These are phyloP conservation scores for Helicoverpa assulta DNA, from an alignment of 2,888 invertebrate genomes.

Conservation along the genomic window DNA sequence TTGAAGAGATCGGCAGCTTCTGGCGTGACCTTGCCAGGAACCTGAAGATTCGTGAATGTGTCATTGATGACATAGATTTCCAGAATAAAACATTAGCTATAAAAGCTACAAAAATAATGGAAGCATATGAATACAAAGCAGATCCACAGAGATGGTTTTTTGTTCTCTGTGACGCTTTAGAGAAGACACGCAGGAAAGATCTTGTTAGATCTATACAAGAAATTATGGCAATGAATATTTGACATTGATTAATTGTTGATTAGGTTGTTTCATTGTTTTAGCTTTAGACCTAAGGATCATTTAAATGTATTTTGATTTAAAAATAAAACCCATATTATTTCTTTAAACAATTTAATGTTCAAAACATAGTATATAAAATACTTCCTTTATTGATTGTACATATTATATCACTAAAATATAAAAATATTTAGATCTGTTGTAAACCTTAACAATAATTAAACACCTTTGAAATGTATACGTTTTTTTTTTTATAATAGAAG, in stretches of 20 bases:
- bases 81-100: conserved; percentile 64
- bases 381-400: conserved; percentile 6
- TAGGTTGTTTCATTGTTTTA: no score
- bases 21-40: conserved; percentile 84
- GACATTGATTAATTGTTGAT: conserved; percentile 17
- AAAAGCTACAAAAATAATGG: conserved; percentile 76
- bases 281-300: no score
- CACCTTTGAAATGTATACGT: background rate
- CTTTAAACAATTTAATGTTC: conserved; percentile 18
- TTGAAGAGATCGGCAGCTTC: conserved; percentile 78
- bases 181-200: conserved; percentile 79
- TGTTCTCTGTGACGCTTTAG: conserved; percentile 80
- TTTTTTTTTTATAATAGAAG: background rate
- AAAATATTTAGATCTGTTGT: background rate
- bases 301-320: background rate
- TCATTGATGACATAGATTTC: conserved; percentile 79
- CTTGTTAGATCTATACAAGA: conserved; percentile 76
- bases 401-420: background rate
- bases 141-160: conserved; percentile 83
- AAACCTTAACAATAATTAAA: background rate
- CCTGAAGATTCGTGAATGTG: conserved; percentile 77
- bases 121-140: conserved; percentile 71
- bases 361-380: conserved; percentile 2
- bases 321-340: background rate
- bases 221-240: conserved; percentile 82